These are phyloP conservation scores for Tamandua tetradactyla DNA, from an alignment of 2,797 vertebrate species.

Conservation along the genomic window DNA sequence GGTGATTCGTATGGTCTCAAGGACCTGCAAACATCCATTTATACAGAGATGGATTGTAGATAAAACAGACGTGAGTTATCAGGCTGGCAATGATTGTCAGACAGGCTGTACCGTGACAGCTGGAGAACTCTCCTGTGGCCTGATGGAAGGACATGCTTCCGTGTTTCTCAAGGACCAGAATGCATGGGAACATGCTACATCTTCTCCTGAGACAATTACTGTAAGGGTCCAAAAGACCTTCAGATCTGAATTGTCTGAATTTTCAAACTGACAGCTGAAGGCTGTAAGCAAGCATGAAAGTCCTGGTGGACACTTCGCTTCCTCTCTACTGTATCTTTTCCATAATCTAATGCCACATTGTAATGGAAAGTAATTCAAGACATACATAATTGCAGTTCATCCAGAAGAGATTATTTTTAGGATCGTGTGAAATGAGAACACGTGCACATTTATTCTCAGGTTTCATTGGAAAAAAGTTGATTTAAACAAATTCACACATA, in stretches of 20 bases:
- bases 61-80: slow-evolving; percentile 64
- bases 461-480: slow-evolving; percentile 52
- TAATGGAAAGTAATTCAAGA: slow-evolving; percentile 68
- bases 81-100: slow-evolving; percentile 70
- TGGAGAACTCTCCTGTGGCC: not conserved
- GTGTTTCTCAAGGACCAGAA: not conserved
- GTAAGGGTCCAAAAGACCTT: not conserved
- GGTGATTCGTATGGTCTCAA: slow-evolving; percentile 81
- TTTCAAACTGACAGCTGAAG: slow-evolving; percentile 25
- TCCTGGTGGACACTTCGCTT: slow-evolving; percentile 14
- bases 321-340: not conserved
- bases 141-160: not conserved
- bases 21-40: slow-evolving; percentile 78
- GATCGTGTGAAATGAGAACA: slow-evolving; percentile 68
- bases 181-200: not conserved
- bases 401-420: slow-evolving; percentile 57
- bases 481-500: slow-evolving; percentile 30
- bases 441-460: slow-evolving; percentile 55
- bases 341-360: slow-evolving; percentile 55
- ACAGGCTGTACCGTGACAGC: not conserved
- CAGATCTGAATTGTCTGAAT: not conserved
- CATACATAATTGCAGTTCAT: slow-evolving; percentile 63
- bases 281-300: not conserved
- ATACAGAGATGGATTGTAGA: slow-evolving; percentile 73
- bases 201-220: not conserved